Evolutionary conservation across 2,888 invertebrate genomes (phyloP).

Genomic region (Choristoneura rosaceana): DNA sequence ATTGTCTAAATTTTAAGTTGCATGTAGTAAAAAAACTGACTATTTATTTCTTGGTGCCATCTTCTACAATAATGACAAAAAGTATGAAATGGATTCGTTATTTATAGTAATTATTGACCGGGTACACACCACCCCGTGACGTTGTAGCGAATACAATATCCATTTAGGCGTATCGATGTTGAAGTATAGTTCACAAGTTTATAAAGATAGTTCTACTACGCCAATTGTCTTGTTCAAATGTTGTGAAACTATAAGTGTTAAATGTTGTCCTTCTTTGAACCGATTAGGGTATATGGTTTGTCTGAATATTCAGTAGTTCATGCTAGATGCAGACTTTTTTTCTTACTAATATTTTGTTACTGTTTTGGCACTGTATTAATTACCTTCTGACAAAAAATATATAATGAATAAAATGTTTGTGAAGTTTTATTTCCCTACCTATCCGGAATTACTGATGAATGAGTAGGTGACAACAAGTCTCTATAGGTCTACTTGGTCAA

Average conservation of each 20-base stretch:
- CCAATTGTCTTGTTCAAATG: conserved; percentile 80
- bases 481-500: too few relatives aligned
- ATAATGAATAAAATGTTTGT: conserved; percentile 76
- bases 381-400: conserved; percentile 85
- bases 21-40: neutral
- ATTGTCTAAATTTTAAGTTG: neutral
- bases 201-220: conserved; percentile 57
- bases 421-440: conserved; percentile 66
- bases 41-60: conserved; percentile 9
- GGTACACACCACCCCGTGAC: conserved; percentile 62
- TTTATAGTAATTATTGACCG: neutral
- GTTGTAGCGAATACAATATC: conserved; percentile 71
- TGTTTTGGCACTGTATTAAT: conserved; percentile 86
- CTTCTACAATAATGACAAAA: neutral
- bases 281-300: conserved; percentile 71
- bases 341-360: conserved; percentile 85
- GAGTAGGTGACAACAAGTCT: too few relatives aligned
- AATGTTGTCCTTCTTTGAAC: conserved; percentile 72
- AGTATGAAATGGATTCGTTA: neutral
- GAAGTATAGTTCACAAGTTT: conserved; percentile 76
- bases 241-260: conserved; percentile 79
- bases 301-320: conserved; percentile 78
- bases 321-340: conserved; percentile 84
- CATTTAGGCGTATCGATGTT: conserved; percentile 81
- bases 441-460: too few relatives aligned